Base-by-base conservation (phyloP, 2,113 vertebrate genomes). In the Okapia johnstoni region DNA sequence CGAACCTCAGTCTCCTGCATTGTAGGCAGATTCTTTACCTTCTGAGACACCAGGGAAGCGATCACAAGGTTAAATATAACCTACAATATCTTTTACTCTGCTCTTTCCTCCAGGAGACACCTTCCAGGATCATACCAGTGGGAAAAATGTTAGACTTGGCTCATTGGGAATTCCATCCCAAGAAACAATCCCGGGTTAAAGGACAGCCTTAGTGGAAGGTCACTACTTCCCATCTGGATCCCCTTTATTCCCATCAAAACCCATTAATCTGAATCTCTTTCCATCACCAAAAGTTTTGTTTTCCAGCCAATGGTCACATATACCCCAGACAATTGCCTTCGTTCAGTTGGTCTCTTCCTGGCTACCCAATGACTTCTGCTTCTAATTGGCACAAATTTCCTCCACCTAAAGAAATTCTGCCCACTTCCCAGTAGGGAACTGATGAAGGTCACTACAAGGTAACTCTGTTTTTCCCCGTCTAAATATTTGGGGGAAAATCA, bases 1-100 rank as follows among this genome's bases (percentile, higher is more conserved):
- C 52, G 17, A 19, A 54, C 52, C 3, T 54, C 52, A 54, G 52
- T 54, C 52, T 54, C 52, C 52, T 54, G 17, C 5, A 54, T 19
- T 54, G 52, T 16, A 54, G 52, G 16, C 52, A 54, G 52, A 54
- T 54, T 54, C 17, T 54, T 54, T 54, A 54, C 17, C 52, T 54
- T 54, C 52, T 54, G 52, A 54, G 52, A 16, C 52, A 54, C 52
- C 52, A 54, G 52, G 6, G 52, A 54, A 54, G 52, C 16, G 17
- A 54, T 54, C 52, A 54, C 52, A 54, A 54, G 52, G 52, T 54
- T 54, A 19, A 54, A 54, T 54, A 73, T 40, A 73, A 25, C 54
- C 33, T 92, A 84, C 30, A 66, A 93, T 85, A 63, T 21, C 52
- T 50, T 98, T 96, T 70, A 66, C 61, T 96, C 93, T 92, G 50